Evolutionary conservation across 2,113 vertebrate species (phyloP), one percentile per base, ranked within the genome.

Genomic region (Gila orcuttii): DNA sequence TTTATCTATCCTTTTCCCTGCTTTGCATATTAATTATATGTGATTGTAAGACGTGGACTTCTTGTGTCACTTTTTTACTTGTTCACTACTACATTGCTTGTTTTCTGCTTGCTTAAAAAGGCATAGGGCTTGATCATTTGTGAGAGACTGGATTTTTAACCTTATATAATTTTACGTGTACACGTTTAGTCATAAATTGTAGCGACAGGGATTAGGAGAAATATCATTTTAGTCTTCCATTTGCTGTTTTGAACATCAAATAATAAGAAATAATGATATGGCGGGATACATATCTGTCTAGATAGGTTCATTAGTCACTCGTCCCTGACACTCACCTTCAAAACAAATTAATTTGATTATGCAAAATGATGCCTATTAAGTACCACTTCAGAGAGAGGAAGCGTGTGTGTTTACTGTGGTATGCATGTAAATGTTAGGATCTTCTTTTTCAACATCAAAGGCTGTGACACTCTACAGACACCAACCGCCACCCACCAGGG

Each of bases 261-360:
- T 62, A 28, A 28, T 62, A 28, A 28, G 78, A 79, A 62, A 39
- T 23, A n/a, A 80, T 77, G 12, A 25, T 15, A 60, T n/a, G 21
- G 33, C 7, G 57, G 64, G 78, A 78, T 59, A 79, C 21, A 71
- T 85, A 79, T 76, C 59, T 76, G 28, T 68, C n/a, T 71, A 87
- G 60, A 52, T 66, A 50, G 85, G 19, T 66, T 57, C 31, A 60
- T 83, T 76, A 59, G 82, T 85, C 25, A 62, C 88, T 86, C 78
- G 25, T 86, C 82, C 76, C 86, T 83, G 50, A 31, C 71, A 59
- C 39, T 80, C n/a, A 55, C 60, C 87, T 84, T 86, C 73, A 81
- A 87, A 89, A 91, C 79, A 85, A 90, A 90, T 89, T 79, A 89
- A 86, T 90, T 83, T 60, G 87, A 82, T 90, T 85, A 91, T 92